Conservation (phyloP, 2,797 vertebrate species). For the Sylvia borin region DNA sequence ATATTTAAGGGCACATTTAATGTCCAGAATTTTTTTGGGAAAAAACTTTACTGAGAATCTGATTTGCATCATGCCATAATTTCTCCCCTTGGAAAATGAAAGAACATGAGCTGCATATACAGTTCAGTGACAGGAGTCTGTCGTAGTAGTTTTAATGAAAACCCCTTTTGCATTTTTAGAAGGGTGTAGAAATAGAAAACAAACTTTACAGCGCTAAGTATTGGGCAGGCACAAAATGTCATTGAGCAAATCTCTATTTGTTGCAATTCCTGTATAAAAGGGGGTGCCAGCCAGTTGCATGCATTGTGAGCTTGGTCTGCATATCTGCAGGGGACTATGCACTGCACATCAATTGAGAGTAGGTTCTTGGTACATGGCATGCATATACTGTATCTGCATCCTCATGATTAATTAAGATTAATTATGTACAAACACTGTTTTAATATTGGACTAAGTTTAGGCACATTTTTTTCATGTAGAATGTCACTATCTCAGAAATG, state of each 20-base stretch:
- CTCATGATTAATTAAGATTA: not conserved
- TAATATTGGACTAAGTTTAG: not conserved
- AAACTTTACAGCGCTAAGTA: not conserved
- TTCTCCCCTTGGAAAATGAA: not conserved
- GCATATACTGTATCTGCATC: not conserved
- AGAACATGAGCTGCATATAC: not conserved
- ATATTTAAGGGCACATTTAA: not conserved
- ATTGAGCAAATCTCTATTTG: not conserved
- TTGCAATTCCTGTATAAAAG: not conserved
- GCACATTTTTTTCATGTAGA: not conserved
- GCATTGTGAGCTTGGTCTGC: accelerated
- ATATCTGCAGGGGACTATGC: not conserved
- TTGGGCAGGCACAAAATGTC: not conserved
- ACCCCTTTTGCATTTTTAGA: not conserved
- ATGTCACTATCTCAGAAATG: not conserved
- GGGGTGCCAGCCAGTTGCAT: accelerated
- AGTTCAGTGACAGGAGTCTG: not conserved
- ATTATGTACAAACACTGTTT: not conserved
- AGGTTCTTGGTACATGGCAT: not conserved
- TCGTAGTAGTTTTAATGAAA: not conserved
- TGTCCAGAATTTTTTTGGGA: not conserved
- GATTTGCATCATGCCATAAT: not conserved
- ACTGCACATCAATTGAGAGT: not conserved
- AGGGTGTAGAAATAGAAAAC: not conserved
- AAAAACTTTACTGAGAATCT: not conserved